Evolutionary conservation across 2,797 vertebrate species (phyloP).

Genomic region (Hoplostethus atlanticus): DNA sequence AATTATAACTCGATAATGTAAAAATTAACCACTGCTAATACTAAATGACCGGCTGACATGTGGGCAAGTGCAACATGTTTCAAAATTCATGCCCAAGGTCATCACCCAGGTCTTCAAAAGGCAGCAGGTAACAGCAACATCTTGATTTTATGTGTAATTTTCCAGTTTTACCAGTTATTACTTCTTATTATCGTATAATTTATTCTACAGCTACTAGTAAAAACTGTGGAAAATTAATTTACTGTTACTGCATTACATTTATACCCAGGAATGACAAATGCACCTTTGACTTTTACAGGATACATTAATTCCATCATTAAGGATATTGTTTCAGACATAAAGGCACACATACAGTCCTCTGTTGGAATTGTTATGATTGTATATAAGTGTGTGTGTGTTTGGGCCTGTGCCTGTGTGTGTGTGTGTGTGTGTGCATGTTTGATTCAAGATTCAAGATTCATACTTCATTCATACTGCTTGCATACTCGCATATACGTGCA

Average conservation of each 20-base stretch:
- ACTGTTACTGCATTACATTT: background rate
- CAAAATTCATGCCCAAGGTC: slow-evolving; percentile 30
- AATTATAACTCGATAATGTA: slow-evolving; percentile 29
- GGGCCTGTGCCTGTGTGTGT: slow-evolving; percentile 9
- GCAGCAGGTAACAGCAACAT: slow-evolving; percentile 20
- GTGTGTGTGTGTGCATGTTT: background rate
- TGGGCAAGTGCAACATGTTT: background rate
- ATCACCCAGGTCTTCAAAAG: slow-evolving; percentile 17
- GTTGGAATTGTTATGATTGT: background rate
- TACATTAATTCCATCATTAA: background rate
- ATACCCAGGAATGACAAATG: background rate
- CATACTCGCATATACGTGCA: background rate
- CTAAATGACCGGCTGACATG: slow-evolving; percentile 9
- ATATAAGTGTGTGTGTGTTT: background rate
- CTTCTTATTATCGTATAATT: slow-evolving; percentile 12
- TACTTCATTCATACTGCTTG: background rate
- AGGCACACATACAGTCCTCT: background rate
- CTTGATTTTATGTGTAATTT: slow-evolving; percentile 22
- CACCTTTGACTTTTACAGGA: background rate
- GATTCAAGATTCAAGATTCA: too few relatives aligned
- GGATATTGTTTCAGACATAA: slow-evolving; percentile 13
- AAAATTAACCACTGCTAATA: slow-evolving; percentile 26
- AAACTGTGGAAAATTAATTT: slow-evolving; percentile 8
- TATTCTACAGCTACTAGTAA: slow-evolving; percentile 24
- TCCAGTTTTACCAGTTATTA: background rate